Conservation (phyloP, 2,797 vertebrate species). For the Alectoris magna region DNA sequence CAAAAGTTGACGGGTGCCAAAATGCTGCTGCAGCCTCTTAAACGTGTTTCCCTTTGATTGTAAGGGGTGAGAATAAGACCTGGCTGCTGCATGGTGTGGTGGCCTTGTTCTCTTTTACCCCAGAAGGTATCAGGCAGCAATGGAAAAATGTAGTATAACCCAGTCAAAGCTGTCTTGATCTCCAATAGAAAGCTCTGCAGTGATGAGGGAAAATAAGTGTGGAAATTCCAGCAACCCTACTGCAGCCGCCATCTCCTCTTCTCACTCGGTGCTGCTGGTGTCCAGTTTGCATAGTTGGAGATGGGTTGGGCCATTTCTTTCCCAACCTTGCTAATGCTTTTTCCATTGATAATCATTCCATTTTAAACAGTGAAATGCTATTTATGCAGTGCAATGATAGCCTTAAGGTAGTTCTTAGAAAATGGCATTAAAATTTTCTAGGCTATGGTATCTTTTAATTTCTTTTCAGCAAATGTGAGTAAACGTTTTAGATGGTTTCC, state of each 20-base stretch:
- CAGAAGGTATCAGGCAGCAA: background rate
- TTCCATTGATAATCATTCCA: background rate
- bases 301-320: background rate
- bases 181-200: background rate
- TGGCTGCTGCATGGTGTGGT: background rate
- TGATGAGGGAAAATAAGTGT: background rate
- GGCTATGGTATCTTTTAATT: background rate
- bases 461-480: slow-evolving; percentile 6
- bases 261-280: accelerated
- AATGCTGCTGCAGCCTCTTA: slow-evolving; percentile 18
- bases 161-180: background rate
- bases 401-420: slow-evolving; percentile 14
- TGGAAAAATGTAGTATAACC: background rate
- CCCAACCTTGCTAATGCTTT: background rate
- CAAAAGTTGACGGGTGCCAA: slow-evolving; percentile 4
- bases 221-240: background rate
- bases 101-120: slow-evolving; percentile 6
- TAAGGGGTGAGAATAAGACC: background rate
- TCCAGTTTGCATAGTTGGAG: background rate
- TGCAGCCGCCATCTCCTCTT: background rate
- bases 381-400: background rate
- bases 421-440: background rate
- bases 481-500: slow-evolving; percentile 15
- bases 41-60: background rate
- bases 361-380: slow-evolving; percentile 1